Base-by-base conservation (phyloP, 2,888 invertebrate species). In the Nemurella pictetii region DNA sequence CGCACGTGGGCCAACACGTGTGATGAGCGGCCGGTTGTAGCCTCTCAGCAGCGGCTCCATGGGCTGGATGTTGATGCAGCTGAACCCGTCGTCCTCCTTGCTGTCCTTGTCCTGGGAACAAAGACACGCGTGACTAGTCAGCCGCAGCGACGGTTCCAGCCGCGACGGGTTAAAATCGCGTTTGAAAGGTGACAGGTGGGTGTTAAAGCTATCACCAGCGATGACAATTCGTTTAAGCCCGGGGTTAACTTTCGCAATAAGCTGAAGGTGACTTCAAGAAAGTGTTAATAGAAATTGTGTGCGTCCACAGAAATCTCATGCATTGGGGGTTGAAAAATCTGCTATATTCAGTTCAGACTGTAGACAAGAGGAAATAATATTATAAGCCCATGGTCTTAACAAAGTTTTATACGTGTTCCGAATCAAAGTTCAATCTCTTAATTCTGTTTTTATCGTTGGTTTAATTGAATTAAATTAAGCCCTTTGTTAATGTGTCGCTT, bases 11-110 rank as follows among this genome's bases (percentile, higher is more conserved):
- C 15, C 27, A 27, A 29, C 78, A 30, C 78, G 78, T 30, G 30
- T 78, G 20, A 78, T 78, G 29, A 78, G 78, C 2, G 80, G 26
- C 1, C 32, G 32, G 35, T 81, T 96, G 88, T 96, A 96, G 29
- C 95, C 95, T 85, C 96, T 92, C 27, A 96, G 91, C 83, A 98
- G 91, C 0, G 98, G 98, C 87, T 97, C 94, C 98, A 98, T 98
- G 0, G 98, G 98, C 90, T 97, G 93, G 20, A 97, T 95, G 88
- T 95, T 94, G 85, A 86, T 85, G 75, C 28, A 75, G 55, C 55
- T 55, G 75, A 75, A 75, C 5, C 75, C 75, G 75, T 75, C 75
- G 27, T 75, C 75, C 7, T 75, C 75, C 75, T 75, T 75, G 27
- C 4, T 27, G 55, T 55, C 55, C 55, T 55, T 55, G 12, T 55